Conservation (phyloP, 2,113 vertebrate species). For the Ramphastos sulfuratus region DNA sequence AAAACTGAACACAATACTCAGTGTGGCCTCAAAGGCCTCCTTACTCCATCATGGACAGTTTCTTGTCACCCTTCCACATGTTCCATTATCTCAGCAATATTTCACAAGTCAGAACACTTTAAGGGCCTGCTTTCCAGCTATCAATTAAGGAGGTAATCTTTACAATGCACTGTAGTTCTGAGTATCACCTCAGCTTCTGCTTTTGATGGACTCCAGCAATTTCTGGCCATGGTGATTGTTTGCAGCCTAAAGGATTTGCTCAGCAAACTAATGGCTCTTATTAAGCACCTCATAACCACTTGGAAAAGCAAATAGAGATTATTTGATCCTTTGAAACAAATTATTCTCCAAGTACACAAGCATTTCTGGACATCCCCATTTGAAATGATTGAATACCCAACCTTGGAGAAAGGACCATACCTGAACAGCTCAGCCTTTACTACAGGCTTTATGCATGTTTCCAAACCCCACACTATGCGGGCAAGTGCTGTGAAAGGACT, state of each 20-base stretch:
- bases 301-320: slow-evolving; percentile 5
- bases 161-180: not conserved
- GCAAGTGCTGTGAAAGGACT: not conserved
- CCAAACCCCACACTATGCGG: not conserved
- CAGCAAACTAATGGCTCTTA: not conserved
- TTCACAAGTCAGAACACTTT: not conserved
- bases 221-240: not conserved
- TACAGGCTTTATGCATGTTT: not conserved
- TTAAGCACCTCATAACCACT: not conserved
- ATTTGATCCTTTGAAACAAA: not conserved
- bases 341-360: not conserved
- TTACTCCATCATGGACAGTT: not conserved
- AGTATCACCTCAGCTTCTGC: not conserved
- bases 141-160: not conserved
- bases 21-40: too few relatives aligned
- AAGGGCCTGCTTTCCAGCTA: not conserved
- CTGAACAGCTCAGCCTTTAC: not conserved
- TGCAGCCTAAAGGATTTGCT: not conserved
- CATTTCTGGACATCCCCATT: not conserved
- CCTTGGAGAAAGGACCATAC: not conserved
- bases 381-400: not conserved
- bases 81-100: not conserved
- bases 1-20: too few relatives aligned
- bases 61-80: not conserved
- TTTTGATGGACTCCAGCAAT: not conserved